Evolutionary conservation across 2,797 vertebrate species (phyloP).

Genomic region (Pantherophis vulpinus): DNA sequence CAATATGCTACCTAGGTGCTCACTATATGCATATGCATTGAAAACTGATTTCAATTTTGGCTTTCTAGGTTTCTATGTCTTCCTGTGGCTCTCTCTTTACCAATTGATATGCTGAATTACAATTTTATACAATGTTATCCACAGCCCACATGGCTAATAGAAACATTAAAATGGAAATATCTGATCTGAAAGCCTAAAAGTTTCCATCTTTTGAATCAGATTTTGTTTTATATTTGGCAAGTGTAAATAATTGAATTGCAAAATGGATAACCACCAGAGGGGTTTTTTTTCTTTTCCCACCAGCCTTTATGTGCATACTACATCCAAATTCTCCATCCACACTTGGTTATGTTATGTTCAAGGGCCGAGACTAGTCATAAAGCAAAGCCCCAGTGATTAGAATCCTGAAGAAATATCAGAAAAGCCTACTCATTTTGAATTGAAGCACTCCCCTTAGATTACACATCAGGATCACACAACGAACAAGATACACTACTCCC

Average conservation of each 20-base stretch:
- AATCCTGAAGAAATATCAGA: neutral
- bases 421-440: neutral
- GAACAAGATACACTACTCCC: neutral
- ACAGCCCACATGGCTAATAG: neutral
- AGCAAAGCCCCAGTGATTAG: neutral
- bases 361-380: neutral
- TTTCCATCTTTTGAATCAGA: constrained; percentile 43
- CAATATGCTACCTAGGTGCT: neutral
- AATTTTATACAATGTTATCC: neutral
- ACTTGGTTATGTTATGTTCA: neutral
- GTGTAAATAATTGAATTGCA: neutral
- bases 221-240: constrained; percentile 44
- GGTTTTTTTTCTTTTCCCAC: neutral
- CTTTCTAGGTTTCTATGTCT: constrained; percentile 41
- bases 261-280: neutral
- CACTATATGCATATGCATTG: neutral
- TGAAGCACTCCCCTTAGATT: neutral
- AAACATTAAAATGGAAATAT: neutral
- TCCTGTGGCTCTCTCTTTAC: neutral
- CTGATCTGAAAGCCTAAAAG: constrained; percentile 31
- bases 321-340: neutral
- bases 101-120: neutral
- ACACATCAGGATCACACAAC: neutral
- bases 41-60: constrained; percentile 15
- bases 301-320: neutral